A percentile compares a stretch with the other conserved stretches of the same genome.
phyloP scores from a whole-genome alignment of 2,113 vertebrate genomes.

The Hystrix cristata region DNA sequence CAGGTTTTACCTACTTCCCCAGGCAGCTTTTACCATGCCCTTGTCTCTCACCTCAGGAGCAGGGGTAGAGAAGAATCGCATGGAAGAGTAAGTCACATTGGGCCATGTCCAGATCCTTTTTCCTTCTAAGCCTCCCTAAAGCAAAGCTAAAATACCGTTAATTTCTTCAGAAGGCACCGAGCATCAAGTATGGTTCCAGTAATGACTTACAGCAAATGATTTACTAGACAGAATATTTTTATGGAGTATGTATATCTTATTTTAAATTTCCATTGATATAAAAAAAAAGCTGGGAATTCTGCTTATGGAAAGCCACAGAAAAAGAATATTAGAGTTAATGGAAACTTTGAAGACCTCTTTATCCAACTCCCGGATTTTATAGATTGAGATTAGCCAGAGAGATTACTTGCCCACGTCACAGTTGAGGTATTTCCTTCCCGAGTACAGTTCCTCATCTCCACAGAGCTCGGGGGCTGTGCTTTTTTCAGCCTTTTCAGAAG shows the following conservation, averaged over 20 bases:
- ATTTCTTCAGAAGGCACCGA: not conserved
- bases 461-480: not conserved
- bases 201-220: not conserved
- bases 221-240: not conserved
- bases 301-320: not conserved
- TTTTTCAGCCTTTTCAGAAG: not conserved
- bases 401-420: not conserved
- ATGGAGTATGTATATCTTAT: not conserved
- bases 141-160: not conserved
- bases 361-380: not conserved
- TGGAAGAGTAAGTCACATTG: not conserved
- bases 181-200: not conserved
- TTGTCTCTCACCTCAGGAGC: no score
- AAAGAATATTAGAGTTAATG: not conserved
- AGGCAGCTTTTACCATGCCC: no score
- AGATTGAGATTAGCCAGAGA: not conserved
- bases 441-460: not conserved
- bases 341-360: not conserved
- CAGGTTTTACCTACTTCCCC: no score
- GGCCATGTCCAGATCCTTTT: not conserved
- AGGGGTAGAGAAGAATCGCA: not conserved
- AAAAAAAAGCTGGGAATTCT: not conserved
- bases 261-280: conserved; percentile 24
- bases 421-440: not conserved
- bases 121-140: not conserved